Base-by-base conservation (phyloP, 2,113 vertebrate genomes). In the Noturus placidus region DNA sequence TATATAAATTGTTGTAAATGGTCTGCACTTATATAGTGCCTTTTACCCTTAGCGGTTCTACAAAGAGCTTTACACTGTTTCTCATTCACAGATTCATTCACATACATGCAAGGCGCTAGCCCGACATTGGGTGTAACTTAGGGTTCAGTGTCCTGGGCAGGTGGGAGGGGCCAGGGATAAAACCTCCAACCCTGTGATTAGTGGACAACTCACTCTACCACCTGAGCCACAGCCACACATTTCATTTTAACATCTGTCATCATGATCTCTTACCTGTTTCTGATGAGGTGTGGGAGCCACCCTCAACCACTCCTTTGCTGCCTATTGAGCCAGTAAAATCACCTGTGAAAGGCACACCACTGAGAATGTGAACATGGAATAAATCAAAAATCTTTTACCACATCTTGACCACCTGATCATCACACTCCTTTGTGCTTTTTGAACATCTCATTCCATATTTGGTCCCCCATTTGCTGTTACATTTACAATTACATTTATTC, bases 261-360 rank as follows among this genome's bases (percentile, higher is more conserved):
- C 30, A 15, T 54, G 52, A 59, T 69, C 19, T 30, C 65, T 65
- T 76, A 88, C 87, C 79, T 70, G 57, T 69, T 25, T 82, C 57
- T 50, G 94, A 95, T 89, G 97, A 97, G 79, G 93, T 89, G 0
- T 95, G 94, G 50, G 88, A 89, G 4, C 91, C 93, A 67, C 93
- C 93, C 63, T 97, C 95, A 89, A 95, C 95, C 89, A 96, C 91
- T 88, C 92, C 95, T 95, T 97, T 99, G 93, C 95, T 97, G 94
- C 94, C 95, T 91, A 93, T 93, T 56, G 94, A 94, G 89, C 96
- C 96, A 91, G 94, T 95, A 93, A 97, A 96, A 91, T 97, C 96
- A 93, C 95, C 96, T 95, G 80, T 8, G 83, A 9, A 89, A 22
- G 30, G 78, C 50, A 82, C 67, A 33, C 30, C 77, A 42, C 9